Conservation (phyloP, 2,888 invertebrate genomes). For the Ptilodon capucinus region DNA sequence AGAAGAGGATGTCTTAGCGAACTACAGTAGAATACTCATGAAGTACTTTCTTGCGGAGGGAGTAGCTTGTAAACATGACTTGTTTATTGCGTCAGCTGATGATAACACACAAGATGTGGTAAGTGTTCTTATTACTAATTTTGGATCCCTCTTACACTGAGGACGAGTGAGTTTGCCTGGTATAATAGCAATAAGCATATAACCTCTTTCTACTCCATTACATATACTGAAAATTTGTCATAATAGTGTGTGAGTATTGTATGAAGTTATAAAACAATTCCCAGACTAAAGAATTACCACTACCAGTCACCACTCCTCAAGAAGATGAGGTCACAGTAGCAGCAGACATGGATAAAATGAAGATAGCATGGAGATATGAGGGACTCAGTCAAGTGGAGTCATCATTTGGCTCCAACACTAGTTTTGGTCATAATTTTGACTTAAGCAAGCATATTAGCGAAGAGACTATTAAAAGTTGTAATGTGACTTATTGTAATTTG, state of each 20-base stretch:
- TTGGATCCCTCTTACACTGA: too few species aligned
- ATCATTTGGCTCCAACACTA: constrained; percentile 70
- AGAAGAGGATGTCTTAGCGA: constrained; percentile 93
- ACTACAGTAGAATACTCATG: constrained; percentile 88
- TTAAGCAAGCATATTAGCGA: constrained; percentile 87
- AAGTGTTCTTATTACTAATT: constrained; percentile 40
- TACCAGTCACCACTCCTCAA: constrained; percentile 77
- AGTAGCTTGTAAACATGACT: constrained; percentile 87
- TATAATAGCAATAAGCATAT: too few species aligned
- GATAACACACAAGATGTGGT: constrained; percentile 85
- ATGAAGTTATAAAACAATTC: too few species aligned
- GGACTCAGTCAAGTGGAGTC: constrained; percentile 85
- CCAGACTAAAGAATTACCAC: constrained; percentile 77
- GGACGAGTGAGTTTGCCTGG: too few species aligned
- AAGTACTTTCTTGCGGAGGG: constrained; percentile 97
- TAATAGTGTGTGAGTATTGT: too few species aligned
- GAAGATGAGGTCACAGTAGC: constrained; percentile 60
- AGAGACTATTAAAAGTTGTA: constrained; percentile 79
- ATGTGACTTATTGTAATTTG: constrained; percentile 82
- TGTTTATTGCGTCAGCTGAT: constrained; percentile 89
- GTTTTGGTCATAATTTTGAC: constrained; percentile 92
- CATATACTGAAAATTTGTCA: too few species aligned
- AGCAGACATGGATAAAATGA: constrained; percentile 83
- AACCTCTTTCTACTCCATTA: too few species aligned
- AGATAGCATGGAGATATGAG: constrained; percentile 96